These are phyloP conservation scores for Ictalurus furcatus DNA, from an alignment of 2,113 vertebrate species.

Conservation along the genomic window DNA sequence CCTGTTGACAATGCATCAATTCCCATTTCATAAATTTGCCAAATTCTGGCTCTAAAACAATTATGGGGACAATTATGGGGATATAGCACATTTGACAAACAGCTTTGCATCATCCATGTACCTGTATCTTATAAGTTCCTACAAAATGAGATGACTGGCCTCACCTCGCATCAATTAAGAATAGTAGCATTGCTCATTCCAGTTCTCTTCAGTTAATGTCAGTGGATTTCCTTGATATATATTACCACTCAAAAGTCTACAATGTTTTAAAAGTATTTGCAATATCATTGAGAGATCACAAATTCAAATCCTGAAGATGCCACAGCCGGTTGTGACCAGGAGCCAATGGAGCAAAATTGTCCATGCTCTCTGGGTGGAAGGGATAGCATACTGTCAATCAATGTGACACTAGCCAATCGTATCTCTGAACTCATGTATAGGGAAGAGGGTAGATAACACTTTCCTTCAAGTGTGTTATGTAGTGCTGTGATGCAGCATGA, in stretches of 20 bases:
- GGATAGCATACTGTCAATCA: neutral
- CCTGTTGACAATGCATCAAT: neutral
- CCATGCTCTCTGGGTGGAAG: neutral
- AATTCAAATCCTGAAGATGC: neutral
- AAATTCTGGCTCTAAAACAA: neutral
- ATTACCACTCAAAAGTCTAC: neutral
- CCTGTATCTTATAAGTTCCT: neutral
- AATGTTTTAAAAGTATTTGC: neutral
- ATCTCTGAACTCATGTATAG: neutral
- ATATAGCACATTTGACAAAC: neutral
- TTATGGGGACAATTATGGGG: neutral
- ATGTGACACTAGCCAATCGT: neutral
- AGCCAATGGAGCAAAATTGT: neutral
- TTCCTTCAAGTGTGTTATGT: no score
- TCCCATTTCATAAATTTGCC: neutral
- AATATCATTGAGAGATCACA: neutral
- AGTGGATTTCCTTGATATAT: neutral
- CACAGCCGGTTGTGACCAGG: neutral
- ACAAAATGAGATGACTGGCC: neutral
- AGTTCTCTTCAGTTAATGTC: neutral
- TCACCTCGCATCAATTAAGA: neutral
- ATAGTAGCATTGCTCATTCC: neutral
- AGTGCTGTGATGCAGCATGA: neutral
- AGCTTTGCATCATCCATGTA: neutral
- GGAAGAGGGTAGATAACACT: no score